Base-by-base conservation (phyloP, 1,140 invertebrate genomes). In the Dendroctonus valens region DNA sequence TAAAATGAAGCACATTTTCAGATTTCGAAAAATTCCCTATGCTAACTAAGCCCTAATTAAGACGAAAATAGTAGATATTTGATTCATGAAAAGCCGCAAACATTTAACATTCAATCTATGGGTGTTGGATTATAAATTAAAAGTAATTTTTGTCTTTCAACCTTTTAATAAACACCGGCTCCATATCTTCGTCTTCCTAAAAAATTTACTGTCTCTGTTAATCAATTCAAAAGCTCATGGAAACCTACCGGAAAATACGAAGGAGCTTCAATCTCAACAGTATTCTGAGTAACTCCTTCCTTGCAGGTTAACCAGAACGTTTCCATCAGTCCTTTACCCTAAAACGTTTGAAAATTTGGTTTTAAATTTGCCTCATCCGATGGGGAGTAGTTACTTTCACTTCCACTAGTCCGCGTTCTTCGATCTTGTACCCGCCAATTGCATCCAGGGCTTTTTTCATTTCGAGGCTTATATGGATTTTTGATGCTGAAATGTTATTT, bases 311-410 rank as follows among this genome's bases (percentile, higher is more conserved):
- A 79, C 94, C 94, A 97, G 74, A 91, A 95, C 0, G 94, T 97
- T 65, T 89, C 89, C 90, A 96, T 89, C 37, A 89, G 82, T 0
- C 94, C 94, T 83, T 96, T 96, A 1, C 94, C 94, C 91, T 95
- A 79, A 39, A 84, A 77, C 72, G 26, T 58, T 51, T 3, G 26
- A 51, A 51, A 51, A 4, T 8, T 51, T 51, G 6, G 7, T 11
- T 26, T 26, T 51, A 15, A 8, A 52, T 51, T 41, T 61, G 26
- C 3, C 5, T 38, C 41, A 51, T 41, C 15, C 3, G 26, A 26
- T 26, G 3, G 26, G 26, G 26, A 26, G 3, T 2, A 26, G 1
- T 70, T 81, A 91, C 89, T 82, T 92, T 93, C 0, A 93, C 89
- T 74, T 92, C 89, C 7, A 91, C 89, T 7, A 90, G 80, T 7